Base-by-base conservation (phyloP, 1,140 invertebrate species). In the Conus ventricosus region DNA sequence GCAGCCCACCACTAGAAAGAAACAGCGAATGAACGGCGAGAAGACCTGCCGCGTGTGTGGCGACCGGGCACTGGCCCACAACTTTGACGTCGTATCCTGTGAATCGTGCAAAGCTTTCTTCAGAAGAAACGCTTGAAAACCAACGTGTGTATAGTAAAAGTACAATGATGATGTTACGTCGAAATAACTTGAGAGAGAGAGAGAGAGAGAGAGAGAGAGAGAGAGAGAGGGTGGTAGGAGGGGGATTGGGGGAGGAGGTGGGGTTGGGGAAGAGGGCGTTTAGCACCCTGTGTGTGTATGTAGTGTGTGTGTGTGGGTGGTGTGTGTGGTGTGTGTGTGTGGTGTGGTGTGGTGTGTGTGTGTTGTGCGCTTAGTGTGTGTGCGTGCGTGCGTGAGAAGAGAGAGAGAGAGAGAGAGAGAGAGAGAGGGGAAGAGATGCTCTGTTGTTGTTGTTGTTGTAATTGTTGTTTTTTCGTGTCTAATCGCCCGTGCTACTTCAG, bases 21-120 rank as follows among this genome's bases (percentile, higher is more conserved):
- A 85, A 27, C 84, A 71, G 11, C 55, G 55, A 7, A 20, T 85
- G 67, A 92, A 93, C 81, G 92, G 93, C 53, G 90, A 92, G 15
- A 93, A 92, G 85, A 87, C 57, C 6, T 85, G 84, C 27, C 84
- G 84, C 6, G 84, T 85, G 84, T 85, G 84, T 51, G 84, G 84
- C 13, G 84, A 85, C 84, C 25, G 63, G 4, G 84, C 84, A 60
- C 17, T 85, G 60, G 84, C 84, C 15, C 84, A 85, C 27, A 85
- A 85, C 57, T 85, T 85, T 57, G 84, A 85, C 84, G 84, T 85
- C 84, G 39, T 85, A 25, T 57, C 84, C 27, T 85, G 84, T 39
- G 84, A 85, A 63, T 85, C 84, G 23, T 85, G 84, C 57, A 85
- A 85, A 51, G 63, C 84, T 17, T 85, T 85, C 84, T 85, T 85